Evolutionary conservation across 2,888 invertebrate genomes (phyloP).

Genomic region (Perithous albicinctus): DNA sequence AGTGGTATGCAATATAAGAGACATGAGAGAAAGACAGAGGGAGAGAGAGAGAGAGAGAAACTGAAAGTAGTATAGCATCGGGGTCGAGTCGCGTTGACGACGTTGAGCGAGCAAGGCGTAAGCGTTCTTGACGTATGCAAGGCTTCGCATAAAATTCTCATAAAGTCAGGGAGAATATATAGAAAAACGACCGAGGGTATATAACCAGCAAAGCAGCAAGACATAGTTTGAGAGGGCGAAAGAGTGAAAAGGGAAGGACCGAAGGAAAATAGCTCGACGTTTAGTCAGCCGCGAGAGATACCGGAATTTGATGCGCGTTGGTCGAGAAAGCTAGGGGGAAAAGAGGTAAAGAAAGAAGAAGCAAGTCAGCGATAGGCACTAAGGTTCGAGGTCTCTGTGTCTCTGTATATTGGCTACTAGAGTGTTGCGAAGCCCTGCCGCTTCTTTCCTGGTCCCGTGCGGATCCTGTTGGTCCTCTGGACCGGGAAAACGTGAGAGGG

Average conservation of each 20-base stretch:
- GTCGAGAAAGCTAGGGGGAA: background rate
- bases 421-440: background rate
- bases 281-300: slow-evolving; percentile 59
- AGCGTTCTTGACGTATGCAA: slow-evolving; percentile 61
- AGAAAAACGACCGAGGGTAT: slow-evolving; percentile 29
- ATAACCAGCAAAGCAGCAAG: slow-evolving; percentile 3
- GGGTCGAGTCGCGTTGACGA: slow-evolving; percentile 55
- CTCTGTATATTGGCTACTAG: background rate
- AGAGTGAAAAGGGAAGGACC: background rate
- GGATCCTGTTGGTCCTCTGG: slow-evolving; percentile 9
- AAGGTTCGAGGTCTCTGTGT: background rate
- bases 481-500: background rate
- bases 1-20: slow-evolving; percentile 29
- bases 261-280: slow-evolving; percentile 59
- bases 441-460: slow-evolving; percentile 34
- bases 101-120: slow-evolving; percentile 49
- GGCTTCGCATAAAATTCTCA: slow-evolving; percentile 62
- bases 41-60: slow-evolving; percentile 7
- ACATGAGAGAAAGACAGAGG: background rate
- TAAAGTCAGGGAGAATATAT: slow-evolving; percentile 56
- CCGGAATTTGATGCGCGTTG: slow-evolving; percentile 20
- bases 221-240: background rate
- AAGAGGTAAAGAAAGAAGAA: slow-evolving; percentile 10
- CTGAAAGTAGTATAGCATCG: slow-evolving; percentile 35
- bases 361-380: background rate